phyloP scores from a whole-genome alignment of 64 coral and sea anemone genomes.

The Pocillopora verrucosa region DNA sequence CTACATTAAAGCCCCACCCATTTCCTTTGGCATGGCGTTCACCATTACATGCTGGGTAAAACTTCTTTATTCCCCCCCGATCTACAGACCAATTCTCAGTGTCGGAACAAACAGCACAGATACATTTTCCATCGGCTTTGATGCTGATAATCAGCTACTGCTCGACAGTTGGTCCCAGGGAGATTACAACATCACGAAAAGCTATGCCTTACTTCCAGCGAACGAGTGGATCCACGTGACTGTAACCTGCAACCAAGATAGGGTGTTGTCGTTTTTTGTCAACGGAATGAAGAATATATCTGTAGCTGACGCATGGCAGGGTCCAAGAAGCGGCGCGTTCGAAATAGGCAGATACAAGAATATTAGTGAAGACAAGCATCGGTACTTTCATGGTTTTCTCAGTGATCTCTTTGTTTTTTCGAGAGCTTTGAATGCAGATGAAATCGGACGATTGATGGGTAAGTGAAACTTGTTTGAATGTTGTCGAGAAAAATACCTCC shows the following conservation, averaged over 20 bases:
- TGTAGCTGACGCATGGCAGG: background rate
- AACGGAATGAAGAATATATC: background rate
- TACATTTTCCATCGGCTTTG: background rate
- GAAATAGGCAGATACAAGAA: slow-evolving; percentile 10
- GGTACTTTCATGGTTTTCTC: slow-evolving; percentile 44
- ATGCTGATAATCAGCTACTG: background rate
- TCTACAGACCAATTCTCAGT: background rate
- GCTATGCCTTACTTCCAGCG: background rate
- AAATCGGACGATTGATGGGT: slow-evolving; percentile 38
- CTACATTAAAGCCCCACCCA: background rate
- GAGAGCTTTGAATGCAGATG: background rate
- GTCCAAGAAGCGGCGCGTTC: background rate
- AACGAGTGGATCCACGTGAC: slow-evolving; percentile 39
- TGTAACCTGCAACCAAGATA: background rate
- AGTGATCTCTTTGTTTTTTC: slow-evolving; percentile 44
- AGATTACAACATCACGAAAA: background rate
- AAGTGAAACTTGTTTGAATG: background rate
- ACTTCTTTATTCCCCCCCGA: background rate
- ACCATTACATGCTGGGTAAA: slow-evolving; percentile 53
- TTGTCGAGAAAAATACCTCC: background rate
- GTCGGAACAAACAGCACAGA: background rate
- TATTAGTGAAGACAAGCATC: background rate
- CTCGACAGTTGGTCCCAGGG: background rate
- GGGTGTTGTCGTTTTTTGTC: background rate
- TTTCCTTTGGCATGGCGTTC: background rate